Percentiles rank a stretch among this genome's conserved stretches.
Conservation (phyloP, 2,113 vertebrate genomes). For the Gallinago paraguaiae region DNA sequence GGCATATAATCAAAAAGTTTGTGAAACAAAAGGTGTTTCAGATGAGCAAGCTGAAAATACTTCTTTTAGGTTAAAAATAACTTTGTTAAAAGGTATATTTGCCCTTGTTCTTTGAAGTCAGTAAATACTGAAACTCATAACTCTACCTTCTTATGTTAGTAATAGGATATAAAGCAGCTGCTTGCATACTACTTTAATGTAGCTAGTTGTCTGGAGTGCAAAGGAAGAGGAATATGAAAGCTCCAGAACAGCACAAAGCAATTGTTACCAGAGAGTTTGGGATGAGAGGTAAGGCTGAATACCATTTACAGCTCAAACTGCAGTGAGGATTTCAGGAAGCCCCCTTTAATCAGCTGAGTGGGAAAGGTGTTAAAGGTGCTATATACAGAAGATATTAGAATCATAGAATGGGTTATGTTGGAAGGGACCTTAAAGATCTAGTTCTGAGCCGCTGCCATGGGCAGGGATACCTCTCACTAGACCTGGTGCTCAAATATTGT, state of each 20-base stretch:
- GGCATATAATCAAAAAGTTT: not conserved
- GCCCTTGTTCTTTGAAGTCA: not conserved
- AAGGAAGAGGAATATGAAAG: not conserved
- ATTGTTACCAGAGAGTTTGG: not conserved
- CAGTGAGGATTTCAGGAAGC: not conserved
- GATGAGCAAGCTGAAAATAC: not conserved
- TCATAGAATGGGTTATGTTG: not conserved
- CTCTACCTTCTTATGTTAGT: not conserved
- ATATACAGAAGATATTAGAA: not conserved
- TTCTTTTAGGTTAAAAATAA: not conserved
- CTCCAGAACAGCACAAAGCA: not conserved
- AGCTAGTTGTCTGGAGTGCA: not conserved
- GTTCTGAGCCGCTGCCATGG: not conserved
- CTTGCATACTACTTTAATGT: not conserved
- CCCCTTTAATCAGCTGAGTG: too few species aligned
- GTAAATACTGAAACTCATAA: not conserved
- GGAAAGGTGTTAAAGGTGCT: accelerated
- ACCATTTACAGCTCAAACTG: not conserved
- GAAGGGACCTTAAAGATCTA: not conserved
- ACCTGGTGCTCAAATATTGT: not conserved
- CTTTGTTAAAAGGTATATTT: not conserved
- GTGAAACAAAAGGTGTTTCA: not conserved
- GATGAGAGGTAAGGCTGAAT: not conserved
- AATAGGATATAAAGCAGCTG: not conserved
- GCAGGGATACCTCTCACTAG: not conserved